Evolutionary conservation across 2,797 vertebrate genomes (phyloP).

Genomic region (Poecilia gillii): DNA sequence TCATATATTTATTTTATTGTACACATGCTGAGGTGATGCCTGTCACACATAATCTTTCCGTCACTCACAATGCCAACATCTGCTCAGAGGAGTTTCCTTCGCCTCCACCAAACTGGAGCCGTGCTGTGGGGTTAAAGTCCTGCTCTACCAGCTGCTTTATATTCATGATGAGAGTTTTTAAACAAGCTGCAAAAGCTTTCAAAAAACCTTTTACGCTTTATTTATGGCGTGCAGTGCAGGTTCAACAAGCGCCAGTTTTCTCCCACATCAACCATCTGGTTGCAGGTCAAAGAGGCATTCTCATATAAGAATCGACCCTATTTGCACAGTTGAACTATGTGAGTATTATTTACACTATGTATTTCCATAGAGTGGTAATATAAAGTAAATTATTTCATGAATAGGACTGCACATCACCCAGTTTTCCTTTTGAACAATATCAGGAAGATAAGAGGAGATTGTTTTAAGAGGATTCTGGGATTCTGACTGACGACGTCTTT

Average conservation of each 20-base stretch:
- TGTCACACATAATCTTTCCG: background rate
- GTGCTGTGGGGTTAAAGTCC: background rate
- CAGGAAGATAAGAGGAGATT: background rate
- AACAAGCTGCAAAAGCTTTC: background rate
- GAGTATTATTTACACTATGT: too few relatives aligned
- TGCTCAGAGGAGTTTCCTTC: background rate
- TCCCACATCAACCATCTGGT: background rate
- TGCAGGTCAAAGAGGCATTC: background rate
- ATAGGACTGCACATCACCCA: background rate
- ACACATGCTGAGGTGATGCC: background rate
- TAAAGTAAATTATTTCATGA: background rate
- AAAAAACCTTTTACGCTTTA: background rate
- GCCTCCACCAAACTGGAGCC: background rate
- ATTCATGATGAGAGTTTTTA: background rate
- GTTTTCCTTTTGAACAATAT: background rate
- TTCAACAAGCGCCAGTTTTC: background rate
- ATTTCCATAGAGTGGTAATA: background rate
- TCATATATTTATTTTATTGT: background rate
- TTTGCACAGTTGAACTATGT: background rate
- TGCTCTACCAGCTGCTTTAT: background rate
- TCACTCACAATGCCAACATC: background rate
- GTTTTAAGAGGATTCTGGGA: background rate
- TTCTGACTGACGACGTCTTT: too few relatives aligned
- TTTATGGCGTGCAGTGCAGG: background rate
- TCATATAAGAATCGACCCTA: background rate